Conservation (phyloP, 2,888 invertebrate species). For the Leuctra nigra region DNA sequence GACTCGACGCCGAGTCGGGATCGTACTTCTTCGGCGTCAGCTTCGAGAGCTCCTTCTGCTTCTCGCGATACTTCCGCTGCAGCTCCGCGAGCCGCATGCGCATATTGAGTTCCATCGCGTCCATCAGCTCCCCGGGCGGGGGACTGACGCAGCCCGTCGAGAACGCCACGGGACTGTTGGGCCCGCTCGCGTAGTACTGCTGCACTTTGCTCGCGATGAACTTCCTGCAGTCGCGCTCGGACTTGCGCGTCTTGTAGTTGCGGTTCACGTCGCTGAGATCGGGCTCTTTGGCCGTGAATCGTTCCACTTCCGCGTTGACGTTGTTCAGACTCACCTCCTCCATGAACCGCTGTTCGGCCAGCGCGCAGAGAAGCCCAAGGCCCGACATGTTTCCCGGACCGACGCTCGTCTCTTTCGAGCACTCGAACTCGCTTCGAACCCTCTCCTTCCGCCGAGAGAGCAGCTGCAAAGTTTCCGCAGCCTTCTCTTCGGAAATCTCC, state of each 20-base stretch:
- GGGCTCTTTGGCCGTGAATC: background rate
- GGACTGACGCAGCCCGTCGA: conserved; percentile 19
- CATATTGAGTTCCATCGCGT: conserved; percentile 75
- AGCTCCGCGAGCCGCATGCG: conserved; percentile 71
- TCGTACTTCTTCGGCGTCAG: conserved; percentile 50
- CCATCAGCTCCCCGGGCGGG: conserved; percentile 41
- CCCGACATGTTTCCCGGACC: conserved; percentile 31
- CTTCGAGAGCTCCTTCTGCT: conserved; percentile 73
- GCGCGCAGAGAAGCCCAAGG: conserved; percentile 69
- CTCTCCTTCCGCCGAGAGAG: conserved; percentile 8
- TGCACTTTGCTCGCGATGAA: conserved; percentile 37
- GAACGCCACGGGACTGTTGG: conserved; percentile 20
- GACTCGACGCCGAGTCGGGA: conserved; percentile 35
- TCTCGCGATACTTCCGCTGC: conserved; percentile 74
- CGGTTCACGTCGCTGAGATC: conserved; percentile 30
- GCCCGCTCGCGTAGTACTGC: conserved; percentile 31
- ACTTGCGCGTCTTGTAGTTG: conserved; percentile 33
- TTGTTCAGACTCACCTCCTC: conserved; percentile 54
- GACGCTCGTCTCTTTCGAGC: background rate
- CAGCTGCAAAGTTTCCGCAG: conserved; percentile 25
- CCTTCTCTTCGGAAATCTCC: conserved; percentile 22
- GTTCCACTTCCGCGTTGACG: conserved; percentile 20
- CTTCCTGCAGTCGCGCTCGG: conserved; percentile 35
- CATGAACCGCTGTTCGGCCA: conserved; percentile 77
- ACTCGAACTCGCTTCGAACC: background rate